Percentiles rank a stretch among this genome's conserved stretches.
Evolutionary conservation across 2,113 vertebrate genomes (phyloP).

Genomic region (Gallinago undulata): DNA sequence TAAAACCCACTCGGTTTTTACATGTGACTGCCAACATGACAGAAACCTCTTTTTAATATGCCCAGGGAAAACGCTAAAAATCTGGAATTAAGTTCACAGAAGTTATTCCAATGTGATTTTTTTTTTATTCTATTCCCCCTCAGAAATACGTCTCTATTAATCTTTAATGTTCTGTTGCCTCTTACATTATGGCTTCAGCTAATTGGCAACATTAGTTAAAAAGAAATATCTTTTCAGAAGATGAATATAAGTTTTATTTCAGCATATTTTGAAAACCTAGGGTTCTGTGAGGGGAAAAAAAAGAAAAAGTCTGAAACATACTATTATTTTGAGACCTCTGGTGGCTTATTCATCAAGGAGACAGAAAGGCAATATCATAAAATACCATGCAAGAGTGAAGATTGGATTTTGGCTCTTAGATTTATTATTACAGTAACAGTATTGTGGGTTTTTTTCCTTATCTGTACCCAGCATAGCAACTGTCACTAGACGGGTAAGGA

Average conservation of each 20-base stretch:
- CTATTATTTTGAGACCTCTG: neutral
- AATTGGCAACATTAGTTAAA: neutral
- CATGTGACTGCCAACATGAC: neutral
- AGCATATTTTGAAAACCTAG: neutral
- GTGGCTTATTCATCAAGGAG: slow-evolving; percentile 27
- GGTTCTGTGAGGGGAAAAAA: neutral
- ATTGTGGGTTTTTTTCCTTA: neutral
- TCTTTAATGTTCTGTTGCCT: neutral
- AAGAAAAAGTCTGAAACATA: neutral
- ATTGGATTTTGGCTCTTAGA: neutral
- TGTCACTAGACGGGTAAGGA: neutral
- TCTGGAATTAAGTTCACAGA: neutral
- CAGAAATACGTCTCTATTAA: neutral
- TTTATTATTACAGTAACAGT: neutral
- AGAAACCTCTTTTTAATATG: neutral
- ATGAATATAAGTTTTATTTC: neutral
- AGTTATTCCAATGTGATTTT: neutral
- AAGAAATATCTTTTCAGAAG: neutral
- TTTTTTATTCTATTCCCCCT: neutral
- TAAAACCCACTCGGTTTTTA: neutral
- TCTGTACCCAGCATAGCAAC: neutral
- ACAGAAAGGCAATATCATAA: neutral
- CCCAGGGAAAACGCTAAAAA: neutral
- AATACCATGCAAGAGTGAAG: neutral
- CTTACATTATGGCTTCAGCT: neutral